Conservation (phyloP, 2,113 vertebrate species). For the Grus americana region DNA sequence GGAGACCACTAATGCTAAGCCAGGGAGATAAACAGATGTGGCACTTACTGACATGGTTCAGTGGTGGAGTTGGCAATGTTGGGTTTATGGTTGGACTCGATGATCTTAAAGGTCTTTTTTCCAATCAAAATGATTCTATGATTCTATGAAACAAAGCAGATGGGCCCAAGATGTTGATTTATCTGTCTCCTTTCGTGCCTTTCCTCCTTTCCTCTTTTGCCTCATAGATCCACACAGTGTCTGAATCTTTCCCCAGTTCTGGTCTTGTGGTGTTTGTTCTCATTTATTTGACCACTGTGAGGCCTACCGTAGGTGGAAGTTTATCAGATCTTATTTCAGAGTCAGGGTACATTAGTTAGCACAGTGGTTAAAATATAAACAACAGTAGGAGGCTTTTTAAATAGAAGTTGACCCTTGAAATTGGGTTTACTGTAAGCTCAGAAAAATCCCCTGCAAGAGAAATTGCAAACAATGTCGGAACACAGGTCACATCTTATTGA, state of each 20-base stretch:
- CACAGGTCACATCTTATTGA: not conserved
- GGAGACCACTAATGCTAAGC: not conserved
- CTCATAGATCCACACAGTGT: not conserved
- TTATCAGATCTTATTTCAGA: slow-evolving; percentile 63
- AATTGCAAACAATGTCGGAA: not conserved
- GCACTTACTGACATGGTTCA: too few species aligned
- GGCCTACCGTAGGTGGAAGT: slow-evolving; percentile 25
- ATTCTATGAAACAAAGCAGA: not conserved
- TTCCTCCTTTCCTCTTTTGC: not conserved
- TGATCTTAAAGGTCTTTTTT: too few species aligned
- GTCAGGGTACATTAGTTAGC: slow-evolving; percentile 45
- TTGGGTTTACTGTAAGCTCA: slow-evolving; percentile 40
- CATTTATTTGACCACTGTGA: slow-evolving; percentile 43
- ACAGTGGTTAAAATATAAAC: slow-evolving; percentile 69
- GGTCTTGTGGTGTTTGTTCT: slow-evolving; percentile 31
- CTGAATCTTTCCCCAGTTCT: not conserved
- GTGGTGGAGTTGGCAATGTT: too few species aligned
- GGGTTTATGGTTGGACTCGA: too few species aligned
- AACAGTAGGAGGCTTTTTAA: slow-evolving; percentile 42
- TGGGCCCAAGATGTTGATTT: not conserved
- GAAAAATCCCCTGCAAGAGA: not conserved
- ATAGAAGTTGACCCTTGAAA: slow-evolving; percentile 68
- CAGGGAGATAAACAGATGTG: not conserved
- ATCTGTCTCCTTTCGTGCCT: not conserved
- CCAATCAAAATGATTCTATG: too few species aligned